Base-by-base conservation (phyloP, 1,140 invertebrate species). In the Archivesica marissinica region DNA sequence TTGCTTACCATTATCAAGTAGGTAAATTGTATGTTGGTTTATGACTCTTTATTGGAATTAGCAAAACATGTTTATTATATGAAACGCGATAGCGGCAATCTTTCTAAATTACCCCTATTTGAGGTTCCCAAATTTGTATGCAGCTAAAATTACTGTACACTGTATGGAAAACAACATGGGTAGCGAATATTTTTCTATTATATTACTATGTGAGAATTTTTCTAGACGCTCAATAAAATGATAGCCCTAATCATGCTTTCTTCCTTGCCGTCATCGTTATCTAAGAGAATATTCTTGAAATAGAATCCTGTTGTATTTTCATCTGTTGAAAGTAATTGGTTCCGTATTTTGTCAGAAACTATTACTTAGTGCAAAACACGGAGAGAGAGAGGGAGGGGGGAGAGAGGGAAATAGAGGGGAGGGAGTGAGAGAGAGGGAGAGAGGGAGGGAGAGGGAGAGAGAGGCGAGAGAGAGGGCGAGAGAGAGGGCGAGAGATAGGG, bases 1-100 rank as follows among this genome's bases (percentile, higher is more conserved):
- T 81, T 81, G 47, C 66, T 81, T 81, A 81, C 72, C 79, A 81
- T 72, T 70, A 81, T 70, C 72, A 81, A 81, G 79, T 81, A 81
- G 79, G 47, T 81, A 81, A 72, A 81, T 81, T 81, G 79, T 59
- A 81, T 6, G 30, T 72, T 81, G 7, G 79, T 81, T 81, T 81
- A 81, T 81, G 41, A 72, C 25, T 47, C 61, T 70, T 72, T 81
- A 81, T 81, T 59, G 66, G 66, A 50, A 81, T 28, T 56, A 56
- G 72, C 59, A 54, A 72, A 70, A 81, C 64, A 70, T 41, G 66
- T 59, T 41, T 72, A 81, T 81, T 81, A 81, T 54, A 70, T 59
- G 79, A 81, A 68, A 81, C 35, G 11, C 41, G 79, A 81, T 70
- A 70, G 17, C 35, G 56, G 39, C 50, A 81, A 70, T 81, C 38